phyloP scores from a whole-genome alignment of 2,797 vertebrate species.

The Lagorchestes hirsutus region DNA sequence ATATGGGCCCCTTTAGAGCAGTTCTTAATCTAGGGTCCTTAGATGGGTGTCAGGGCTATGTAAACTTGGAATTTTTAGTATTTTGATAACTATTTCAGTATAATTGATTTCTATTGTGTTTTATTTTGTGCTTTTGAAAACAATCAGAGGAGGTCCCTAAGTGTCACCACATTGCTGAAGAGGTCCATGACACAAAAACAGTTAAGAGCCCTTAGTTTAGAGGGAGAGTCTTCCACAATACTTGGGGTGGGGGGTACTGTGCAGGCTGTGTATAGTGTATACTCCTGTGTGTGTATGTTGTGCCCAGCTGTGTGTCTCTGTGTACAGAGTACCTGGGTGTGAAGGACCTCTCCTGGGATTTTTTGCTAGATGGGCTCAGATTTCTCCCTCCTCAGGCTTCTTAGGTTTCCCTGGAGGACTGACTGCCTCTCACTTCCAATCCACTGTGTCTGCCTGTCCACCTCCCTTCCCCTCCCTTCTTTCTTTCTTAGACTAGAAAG shows the following conservation, averaged over 20 bases:
- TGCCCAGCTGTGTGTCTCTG: constrained; percentile 5
- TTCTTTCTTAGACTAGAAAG: background rate
- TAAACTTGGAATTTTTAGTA: background rate
- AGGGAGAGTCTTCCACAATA: background rate
- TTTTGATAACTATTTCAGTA: background rate
- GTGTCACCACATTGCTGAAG: background rate
- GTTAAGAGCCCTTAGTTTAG: background rate
- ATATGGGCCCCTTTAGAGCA: background rate
- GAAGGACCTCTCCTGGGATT: background rate
- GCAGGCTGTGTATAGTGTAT: constrained; percentile 1
- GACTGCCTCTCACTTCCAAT: background rate
- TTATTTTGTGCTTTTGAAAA: background rate
- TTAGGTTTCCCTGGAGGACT: constrained; percentile 28
- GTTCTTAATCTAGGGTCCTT: background rate
- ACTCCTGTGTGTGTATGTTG: constrained; percentile 34
- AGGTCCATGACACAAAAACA: background rate
- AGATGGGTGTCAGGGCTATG: background rate
- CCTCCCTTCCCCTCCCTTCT: background rate
- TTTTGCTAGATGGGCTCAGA: constrained; percentile 54
- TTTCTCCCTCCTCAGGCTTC: constrained; percentile 42
- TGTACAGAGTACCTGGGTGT: constrained; percentile 1
- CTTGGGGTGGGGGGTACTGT: background rate
- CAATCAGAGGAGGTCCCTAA: background rate
- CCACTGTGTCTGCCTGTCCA: constrained; percentile 23
- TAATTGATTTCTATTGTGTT: background rate